Base-by-base conservation (phyloP, 37 sponge, comb jelly and placozoan species). In the Haliclona indistincta region DNA sequence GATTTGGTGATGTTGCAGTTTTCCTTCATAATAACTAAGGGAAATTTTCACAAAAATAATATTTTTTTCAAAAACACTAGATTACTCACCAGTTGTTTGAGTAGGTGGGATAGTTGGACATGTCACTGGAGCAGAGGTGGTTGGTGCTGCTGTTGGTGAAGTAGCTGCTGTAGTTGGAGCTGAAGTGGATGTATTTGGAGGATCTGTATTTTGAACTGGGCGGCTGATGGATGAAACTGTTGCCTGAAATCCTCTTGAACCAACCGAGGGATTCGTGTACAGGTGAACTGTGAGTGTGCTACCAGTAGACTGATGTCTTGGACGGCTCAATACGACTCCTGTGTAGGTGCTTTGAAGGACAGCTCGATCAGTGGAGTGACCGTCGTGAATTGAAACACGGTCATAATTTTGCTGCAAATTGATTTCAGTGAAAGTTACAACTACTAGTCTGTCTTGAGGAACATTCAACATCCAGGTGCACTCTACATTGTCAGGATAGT, bases 401-500 rank as follows among this genome's bases (percentile, higher is more conserved):
- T 85, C 85, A 38, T 54, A 78, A 11, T 28, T 23, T 8, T 32
- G 4, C 42, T 77, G 78, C 28, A 65, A 64, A 43, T 13, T 39
- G 10, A 85, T 54, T 35, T 64, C 39, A 41, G 54, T 66, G 56
- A 85, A 64, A 15, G 17, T 41, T 26, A 77, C 36, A 17, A 28
- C 22, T 2, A 85, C 66, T 13, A 15, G 37, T 1, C 3, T 17
- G 2, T 42, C 62, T 0, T 64, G 28, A 36, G 39, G 36, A 39
- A 42, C 75, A 7, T 47, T 63, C 51, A 85, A 63, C 38, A 53
- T 85, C 78, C 79, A 85, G 25, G 13, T 37, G 35, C 85, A 85
- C 45, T 10, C 51, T 20, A 75, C 62, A 23, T 77, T 63, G 19
- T 41, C 26, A 17, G 56, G 56, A 63, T 77, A 78, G 67, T 63